A percentile compares a stretch with the other conserved stretches of the same genome.
phyloP scores from a whole-genome alignment of 30 jellyfish, hydroid and myxozoan genomes.

The Aurelia aurita complex sp. Pacific region DNA sequence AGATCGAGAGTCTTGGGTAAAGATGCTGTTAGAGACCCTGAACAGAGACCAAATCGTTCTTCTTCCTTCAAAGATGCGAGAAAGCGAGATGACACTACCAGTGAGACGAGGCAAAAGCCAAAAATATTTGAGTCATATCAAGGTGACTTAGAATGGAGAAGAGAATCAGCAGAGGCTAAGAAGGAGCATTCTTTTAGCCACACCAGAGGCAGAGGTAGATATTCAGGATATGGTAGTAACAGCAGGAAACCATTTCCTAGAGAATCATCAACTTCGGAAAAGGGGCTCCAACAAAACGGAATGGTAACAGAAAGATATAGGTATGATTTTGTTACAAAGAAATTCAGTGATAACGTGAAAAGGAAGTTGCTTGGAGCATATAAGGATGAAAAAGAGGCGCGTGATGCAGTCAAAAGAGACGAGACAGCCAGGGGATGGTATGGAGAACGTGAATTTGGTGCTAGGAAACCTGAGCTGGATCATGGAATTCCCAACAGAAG shows the following conservation, averaged over 20 bases:
- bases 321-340: conserved; percentile 13
- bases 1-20: neutral
- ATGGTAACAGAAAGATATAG: neutral
- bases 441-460: neutral
- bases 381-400: neutral
- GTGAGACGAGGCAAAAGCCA: neutral
- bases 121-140: neutral
- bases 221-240: too few species aligned
- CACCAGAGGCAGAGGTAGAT: too few species aligned
- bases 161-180: conserved; percentile 15
- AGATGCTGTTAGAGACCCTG: conserved; percentile 7
- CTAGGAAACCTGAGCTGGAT: neutral
- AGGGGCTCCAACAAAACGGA: too few species aligned
- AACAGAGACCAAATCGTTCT: neutral
- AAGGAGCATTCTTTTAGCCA: conserved; percentile 3
- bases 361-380: neutral
- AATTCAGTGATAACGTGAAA: conserved; percentile 21
- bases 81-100: neutral
- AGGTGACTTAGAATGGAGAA: conserved; percentile 30
- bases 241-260: too few species aligned
- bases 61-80: neutral
- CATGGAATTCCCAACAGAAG: neutral
- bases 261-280: too few species aligned
- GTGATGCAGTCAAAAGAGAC: neutral
- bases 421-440: neutral